Base-by-base conservation (phyloP, 2,113 vertebrate genomes). In the Mormyrus iriodes region DNA sequence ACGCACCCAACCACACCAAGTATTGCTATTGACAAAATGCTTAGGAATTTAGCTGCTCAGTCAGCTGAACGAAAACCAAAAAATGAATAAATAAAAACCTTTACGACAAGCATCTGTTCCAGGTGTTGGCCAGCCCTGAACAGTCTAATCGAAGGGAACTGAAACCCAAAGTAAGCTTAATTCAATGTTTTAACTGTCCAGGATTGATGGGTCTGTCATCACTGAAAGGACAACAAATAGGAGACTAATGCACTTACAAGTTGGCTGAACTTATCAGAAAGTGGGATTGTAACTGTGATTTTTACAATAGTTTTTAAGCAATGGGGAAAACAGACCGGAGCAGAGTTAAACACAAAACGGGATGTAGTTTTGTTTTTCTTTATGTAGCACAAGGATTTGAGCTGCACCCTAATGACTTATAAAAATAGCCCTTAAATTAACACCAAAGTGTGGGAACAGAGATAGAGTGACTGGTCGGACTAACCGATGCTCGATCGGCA, bases 341-440 rank as follows among this genome's bases (percentile, higher is more conserved):
- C 31, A 8, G 3, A 73, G 8, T 31, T 46, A 88, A 73, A 88
- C 9, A 48, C 1, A 35, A 46, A 88, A 87, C 4, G 31, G 9
- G 53, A 9, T 21, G 42, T 42, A 24, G 55, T 87, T 58, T 61
- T 87, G 35, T 65, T 46, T 87, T 13, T 46, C 58, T n/a, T 73
- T 44, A 69, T 49, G 73, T 44, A 88, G 24, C 58, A 73, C 42
- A 46, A 73, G 42, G 58, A 49, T 48, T 88, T 15, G 7, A 15
- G 39, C 24, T 21, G 42, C 58, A 73, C 6, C 46, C 19, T 88
- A 69, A 48, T 88, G 42, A 39, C 13, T 88, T 46, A 73, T 49
- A 15, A 88, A 88, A 46, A 73, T 69, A 88, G 87, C 87, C 58
- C 87, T 88, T 88, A 61, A 42, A 61, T 53, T 24, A 35, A 24